Evolutionary conservation across 1,140 invertebrate species (phyloP), one percentile per base, ranked within the genome.

Genomic region (Camponotus pennsylvanicus): DNA sequence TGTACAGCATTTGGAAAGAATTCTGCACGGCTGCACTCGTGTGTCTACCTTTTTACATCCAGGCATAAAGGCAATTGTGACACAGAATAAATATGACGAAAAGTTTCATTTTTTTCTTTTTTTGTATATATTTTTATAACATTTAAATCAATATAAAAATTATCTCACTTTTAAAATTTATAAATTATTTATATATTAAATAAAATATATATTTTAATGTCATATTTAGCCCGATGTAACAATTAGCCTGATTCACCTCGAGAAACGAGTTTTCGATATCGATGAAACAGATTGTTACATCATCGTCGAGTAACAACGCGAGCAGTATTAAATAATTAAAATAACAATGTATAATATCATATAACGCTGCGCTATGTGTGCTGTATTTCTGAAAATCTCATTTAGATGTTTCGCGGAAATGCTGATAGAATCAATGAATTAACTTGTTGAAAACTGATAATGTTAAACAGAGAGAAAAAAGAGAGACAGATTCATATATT

Each of bases 1-100:
- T 71, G 78, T 76, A 67, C 18, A 59, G 55, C 66, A 86, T n/a
- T 11, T 42, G 40, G 27, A 59, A 71, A 67, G 21, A 71, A 71
- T 82, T 42, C n/a, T 73, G 42, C 34, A 21, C 18, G 37, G 18
- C 15, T 79, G 76, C 34, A 8, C 6, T 45, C 27, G 3, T 13
- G 13, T 13, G 15, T 40, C 34, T 59, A 55, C n/a, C 18, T 70
- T 40, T 52, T 79, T 49, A 52, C 59, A 78, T n/a, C 52, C 34
- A 9, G n/a, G 42, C 27, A 79, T 79, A 21, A 69, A 79, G 42
- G 32, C 63, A 40, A 21, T 69, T 80, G 77, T 69, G 27, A 52
- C 63, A 79, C 45, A 15, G 45, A 9, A 37, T 40, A 9, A 70
- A 69, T 37, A 69, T 55, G 34, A 69, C 45, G 1, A 27, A 27